Percentiles rank a stretch among this genome's conserved stretches.
Evolutionary conservation across 1,140 invertebrate genomes (phyloP).

Genomic region (Mycetomoellerius zeteki): DNA sequence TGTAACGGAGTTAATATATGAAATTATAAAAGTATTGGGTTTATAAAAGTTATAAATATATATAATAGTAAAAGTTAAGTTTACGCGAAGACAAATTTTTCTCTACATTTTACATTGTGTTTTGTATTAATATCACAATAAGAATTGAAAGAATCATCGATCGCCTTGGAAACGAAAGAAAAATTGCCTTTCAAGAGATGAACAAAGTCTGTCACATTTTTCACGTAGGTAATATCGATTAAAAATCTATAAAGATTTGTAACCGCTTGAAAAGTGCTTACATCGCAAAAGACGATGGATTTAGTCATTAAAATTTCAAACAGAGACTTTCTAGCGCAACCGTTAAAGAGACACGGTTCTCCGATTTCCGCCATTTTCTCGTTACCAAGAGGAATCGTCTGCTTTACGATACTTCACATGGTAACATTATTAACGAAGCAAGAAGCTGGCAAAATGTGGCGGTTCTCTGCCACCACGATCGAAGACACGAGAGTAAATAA

Average conservation of each 20-base stretch:
- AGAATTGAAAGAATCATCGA: neutral
- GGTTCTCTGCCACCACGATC: slow-evolving; percentile 32
- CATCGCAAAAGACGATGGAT: neutral
- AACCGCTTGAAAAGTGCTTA: slow-evolving; percentile 39
- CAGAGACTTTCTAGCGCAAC: slow-evolving; percentile 21
- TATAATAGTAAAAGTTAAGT: neutral
- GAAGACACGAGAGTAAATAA: slow-evolving; percentile 39
- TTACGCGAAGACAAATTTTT: neutral
- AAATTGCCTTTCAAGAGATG: neutral
- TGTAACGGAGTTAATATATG: neutral
- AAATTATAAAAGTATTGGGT: neutral
- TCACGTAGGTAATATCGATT: slow-evolving; percentile 49
- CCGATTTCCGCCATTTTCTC: slow-evolving; percentile 25
- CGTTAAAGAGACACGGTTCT: slow-evolving; percentile 3
- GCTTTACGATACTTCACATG: slow-evolving; percentile 34
- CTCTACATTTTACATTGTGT: neutral
- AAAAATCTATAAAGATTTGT: slow-evolving; percentile 40
- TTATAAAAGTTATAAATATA: neutral
- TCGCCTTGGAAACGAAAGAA: neutral
- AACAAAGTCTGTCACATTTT: slow-evolving; percentile 8
- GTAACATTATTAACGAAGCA: slow-evolving; percentile 56
- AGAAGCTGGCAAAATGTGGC: slow-evolving; percentile 33
- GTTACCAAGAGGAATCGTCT: slow-evolving; percentile 38
- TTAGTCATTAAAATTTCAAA: slow-evolving; percentile 36
- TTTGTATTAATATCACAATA: slow-evolving; percentile 16